Evolutionary conservation across 2,113 vertebrate genomes (phyloP).

Genomic region (Elephantulus edwardii): DNA sequence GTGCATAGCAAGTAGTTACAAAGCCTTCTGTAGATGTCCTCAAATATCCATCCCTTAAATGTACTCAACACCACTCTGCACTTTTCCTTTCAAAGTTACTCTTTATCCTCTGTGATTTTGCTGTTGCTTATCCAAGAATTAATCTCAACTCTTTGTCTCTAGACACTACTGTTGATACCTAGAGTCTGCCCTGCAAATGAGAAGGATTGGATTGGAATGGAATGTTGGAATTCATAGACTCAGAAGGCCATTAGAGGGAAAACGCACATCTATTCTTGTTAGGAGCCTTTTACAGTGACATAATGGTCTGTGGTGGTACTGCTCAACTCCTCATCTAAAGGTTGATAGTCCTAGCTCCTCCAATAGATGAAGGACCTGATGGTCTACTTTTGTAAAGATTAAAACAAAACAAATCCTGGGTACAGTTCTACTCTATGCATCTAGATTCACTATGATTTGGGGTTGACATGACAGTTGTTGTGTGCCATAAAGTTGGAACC

Average conservation of each 20-base stretch:
- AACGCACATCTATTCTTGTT: neutral
- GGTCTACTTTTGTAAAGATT: neutral
- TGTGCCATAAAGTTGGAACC: no score
- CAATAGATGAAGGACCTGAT: neutral
- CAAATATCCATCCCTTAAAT: neutral
- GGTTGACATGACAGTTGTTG: no score
- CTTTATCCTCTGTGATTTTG: neutral
- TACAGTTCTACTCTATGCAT: no score
- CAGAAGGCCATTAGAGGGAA: neutral
- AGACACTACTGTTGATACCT: neutral
- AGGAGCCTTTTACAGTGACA: neutral
- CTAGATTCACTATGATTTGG: no score
- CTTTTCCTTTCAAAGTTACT: neutral
- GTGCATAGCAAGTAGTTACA: no score
- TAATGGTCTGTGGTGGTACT: neutral
- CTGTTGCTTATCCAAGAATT: constrained; percentile 7
- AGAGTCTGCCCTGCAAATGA: neutral
- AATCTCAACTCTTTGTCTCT: neutral
- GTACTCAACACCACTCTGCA: neutral
- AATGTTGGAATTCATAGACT: neutral
- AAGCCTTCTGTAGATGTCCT: neutral
- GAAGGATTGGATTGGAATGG: no score
- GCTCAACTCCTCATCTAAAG: neutral
- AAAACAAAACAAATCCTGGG: no score
- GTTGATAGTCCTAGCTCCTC: neutral